A percentile compares a stretch with the other conserved stretches of the same genome.
Conservation (phyloP, 2,113 vertebrate species). For the Theristicus caerulescens region DNA sequence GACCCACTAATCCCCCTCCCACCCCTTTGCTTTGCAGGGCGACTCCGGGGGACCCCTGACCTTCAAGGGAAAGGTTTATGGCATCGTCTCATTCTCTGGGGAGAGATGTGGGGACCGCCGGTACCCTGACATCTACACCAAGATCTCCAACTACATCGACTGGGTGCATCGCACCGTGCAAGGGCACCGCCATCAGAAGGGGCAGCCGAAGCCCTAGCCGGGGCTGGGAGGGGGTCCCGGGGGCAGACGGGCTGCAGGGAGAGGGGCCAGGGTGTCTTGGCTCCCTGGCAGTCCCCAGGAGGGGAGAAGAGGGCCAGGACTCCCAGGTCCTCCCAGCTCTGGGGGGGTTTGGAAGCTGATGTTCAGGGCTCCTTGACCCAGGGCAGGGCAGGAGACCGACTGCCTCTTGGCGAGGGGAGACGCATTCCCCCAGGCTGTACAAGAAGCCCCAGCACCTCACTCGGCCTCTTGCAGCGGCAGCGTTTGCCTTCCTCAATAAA, state of each 20-base stretch:
- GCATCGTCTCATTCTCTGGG: slow-evolving; percentile 73
- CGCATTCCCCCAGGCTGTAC: fast-evolving
- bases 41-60: slow-evolving; percentile 77
- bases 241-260: fast-evolving
- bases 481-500: not conserved
- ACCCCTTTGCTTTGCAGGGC: slow-evolving; percentile 22
- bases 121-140: slow-evolving; percentile 72
- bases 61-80: slow-evolving; percentile 49
- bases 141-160: slow-evolving; percentile 64
- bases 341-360: not conserved
- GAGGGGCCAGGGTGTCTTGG: fast-evolving
- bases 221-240: not conserved
- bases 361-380: not conserved
- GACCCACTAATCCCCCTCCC: not conserved
- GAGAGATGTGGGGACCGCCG: slow-evolving; percentile 66
- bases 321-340: not conserved
- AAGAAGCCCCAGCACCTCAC: fast-evolving
- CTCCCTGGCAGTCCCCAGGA: not conserved
- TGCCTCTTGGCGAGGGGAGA: not conserved
- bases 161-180: slow-evolving; percentile 39
- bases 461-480: not conserved
- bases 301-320: not conserved
- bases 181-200: fast-evolving
- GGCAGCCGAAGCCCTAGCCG: fast-evolving
- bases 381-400: not conserved